Percentiles rank a stretch among this genome's conserved stretches.
phyloP scores from a whole-genome alignment of 2,113 vertebrate genomes.

The Podiceps cristatus region DNA sequence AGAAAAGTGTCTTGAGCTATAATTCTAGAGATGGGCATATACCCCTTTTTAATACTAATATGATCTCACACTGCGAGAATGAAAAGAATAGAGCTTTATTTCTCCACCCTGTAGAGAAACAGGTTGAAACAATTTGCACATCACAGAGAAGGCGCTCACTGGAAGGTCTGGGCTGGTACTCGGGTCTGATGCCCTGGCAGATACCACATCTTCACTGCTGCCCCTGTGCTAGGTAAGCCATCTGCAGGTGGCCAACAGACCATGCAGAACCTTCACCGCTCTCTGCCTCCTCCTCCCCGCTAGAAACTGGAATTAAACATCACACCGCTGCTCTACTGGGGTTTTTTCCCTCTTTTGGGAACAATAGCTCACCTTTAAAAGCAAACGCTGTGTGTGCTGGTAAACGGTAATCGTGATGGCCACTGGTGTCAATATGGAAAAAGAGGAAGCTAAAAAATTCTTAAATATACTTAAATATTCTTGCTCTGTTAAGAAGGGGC shows the following conservation, averaged over 20 bases:
- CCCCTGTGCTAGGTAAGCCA: neutral
- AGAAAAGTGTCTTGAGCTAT: neutral
- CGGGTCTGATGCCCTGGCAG: neutral
- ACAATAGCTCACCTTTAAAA: neutral
- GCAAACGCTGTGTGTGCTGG: neutral
- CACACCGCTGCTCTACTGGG: neutral
- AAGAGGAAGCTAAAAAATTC: conserved; percentile 7
- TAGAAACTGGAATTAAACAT: neutral
- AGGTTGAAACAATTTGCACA: conserved; percentile 43
- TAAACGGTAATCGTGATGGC: neutral
- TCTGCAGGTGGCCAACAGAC: neutral
- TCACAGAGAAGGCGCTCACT: neutral
- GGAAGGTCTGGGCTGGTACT: neutral
- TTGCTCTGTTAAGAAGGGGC: neutral
- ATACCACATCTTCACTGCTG: neutral
- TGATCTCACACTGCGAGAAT: conserved; percentile 7
- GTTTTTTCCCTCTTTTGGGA: neutral
- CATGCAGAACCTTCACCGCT: neutral
- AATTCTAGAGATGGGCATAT: conserved; percentile 30
- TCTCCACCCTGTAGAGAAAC: conserved; percentile 34
- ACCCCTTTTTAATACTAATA: conserved; percentile 39
- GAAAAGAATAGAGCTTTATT: conserved; percentile 9
- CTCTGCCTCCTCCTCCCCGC: accelerated
- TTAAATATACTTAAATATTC: neutral
- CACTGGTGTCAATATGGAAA: neutral